Evolutionary conservation across 2,797 vertebrate species (phyloP).

Genomic region (Trematomus bernacchii): DNA sequence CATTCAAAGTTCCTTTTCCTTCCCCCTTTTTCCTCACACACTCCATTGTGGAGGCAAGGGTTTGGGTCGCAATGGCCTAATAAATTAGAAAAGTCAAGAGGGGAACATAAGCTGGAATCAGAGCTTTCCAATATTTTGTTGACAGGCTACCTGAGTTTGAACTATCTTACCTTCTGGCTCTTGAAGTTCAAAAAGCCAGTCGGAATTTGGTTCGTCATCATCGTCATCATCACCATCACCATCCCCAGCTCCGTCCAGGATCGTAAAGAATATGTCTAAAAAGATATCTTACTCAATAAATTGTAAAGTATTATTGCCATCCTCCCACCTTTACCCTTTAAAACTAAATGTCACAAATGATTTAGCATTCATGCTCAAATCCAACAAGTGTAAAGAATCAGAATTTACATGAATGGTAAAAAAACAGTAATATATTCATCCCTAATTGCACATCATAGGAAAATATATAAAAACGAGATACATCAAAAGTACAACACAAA

Average conservation of each 20-base stretch:
- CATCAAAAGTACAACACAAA: no score
- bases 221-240: conserved; percentile 74
- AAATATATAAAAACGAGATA: no score
- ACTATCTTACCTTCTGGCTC: conserved; percentile 65
- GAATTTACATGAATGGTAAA: no score
- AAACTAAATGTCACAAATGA: background rate
- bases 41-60: conserved; percentile 81
- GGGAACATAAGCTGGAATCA: background rate
- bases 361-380: no score
- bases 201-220: conserved; percentile 34
- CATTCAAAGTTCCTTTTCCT: conserved; percentile 66
- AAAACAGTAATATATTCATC: no score
- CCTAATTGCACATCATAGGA: no score
- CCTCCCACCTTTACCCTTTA: background rate
- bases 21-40: conserved; percentile 71
- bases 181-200: conserved; percentile 81
- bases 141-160: background rate
- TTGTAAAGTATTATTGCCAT: background rate
- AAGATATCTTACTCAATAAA: conserved; percentile 26
- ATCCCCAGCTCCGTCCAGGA: background rate
- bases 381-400: no score
- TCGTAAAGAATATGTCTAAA: conserved; percentile 64
- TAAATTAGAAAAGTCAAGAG: conserved; percentile 10
- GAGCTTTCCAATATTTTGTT: background rate
- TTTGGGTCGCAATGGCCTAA: conserved; percentile 81